Evolutionary conservation across 2,797 vertebrate genomes (phyloP).

Genomic region (Telmatherina bonti): DNA sequence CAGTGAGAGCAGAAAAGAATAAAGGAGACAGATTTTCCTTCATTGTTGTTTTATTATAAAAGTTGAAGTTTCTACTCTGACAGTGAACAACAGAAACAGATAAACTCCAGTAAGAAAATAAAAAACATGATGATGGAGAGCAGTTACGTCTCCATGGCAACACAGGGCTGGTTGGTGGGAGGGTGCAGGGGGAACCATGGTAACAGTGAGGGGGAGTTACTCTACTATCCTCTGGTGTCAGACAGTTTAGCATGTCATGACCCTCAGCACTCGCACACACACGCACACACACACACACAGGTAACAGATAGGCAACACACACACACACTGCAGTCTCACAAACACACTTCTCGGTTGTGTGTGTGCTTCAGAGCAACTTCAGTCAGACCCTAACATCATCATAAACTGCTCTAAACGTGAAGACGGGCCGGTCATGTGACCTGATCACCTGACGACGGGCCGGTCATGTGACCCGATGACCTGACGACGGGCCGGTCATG

Average conservation of each 20-base stretch:
- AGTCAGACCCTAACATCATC: too few relatives aligned
- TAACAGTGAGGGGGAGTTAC: slow-evolving; percentile 51
- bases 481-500: too few relatives aligned
- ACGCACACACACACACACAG: slow-evolving; percentile 16
- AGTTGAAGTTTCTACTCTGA: slow-evolving; percentile 73
- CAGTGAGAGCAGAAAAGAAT: too few relatives aligned
- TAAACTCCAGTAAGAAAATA: slow-evolving; percentile 67
- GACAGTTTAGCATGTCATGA: slow-evolving; percentile 60
- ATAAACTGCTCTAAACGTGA: too few relatives aligned
- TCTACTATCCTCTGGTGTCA: slow-evolving; percentile 53
- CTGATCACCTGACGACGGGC: too few relatives aligned
- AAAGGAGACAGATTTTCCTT: slow-evolving; percentile 38
- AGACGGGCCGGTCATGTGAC: background rate
- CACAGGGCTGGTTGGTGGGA: slow-evolving; percentile 12
- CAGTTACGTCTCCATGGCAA: slow-evolving; percentile 62
- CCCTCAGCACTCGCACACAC: slow-evolving; percentile 44
- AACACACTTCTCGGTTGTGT: background rate
- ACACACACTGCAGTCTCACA: background rate
- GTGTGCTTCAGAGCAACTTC: slow-evolving; percentile 55
- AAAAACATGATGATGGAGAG: slow-evolving; percentile 45
- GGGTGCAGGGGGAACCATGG: slow-evolving; percentile 62
- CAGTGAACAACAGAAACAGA: slow-evolving; percentile 62
- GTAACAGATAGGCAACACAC: background rate
- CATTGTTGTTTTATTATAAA: slow-evolving; percentile 80
- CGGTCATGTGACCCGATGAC: too few relatives aligned